Percentiles rank a stretch among this genome's conserved stretches.
These are phyloP conservation scores for Fringilla coelebs DNA, from an alignment of 2,797 vertebrate species.

Conservation along the genomic window DNA sequence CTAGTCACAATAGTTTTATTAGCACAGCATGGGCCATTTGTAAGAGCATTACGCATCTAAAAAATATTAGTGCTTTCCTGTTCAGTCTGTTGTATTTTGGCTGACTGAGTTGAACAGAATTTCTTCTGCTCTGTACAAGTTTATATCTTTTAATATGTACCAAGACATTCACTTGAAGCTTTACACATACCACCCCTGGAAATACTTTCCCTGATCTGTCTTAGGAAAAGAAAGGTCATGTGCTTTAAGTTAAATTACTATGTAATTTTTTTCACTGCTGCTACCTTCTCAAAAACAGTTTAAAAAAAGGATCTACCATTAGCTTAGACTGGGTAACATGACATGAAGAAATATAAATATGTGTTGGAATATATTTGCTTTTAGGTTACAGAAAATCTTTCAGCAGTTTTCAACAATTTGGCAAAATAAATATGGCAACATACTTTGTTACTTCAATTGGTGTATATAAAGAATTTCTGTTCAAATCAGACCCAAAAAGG, in stretches of 20 bases:
- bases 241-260: neutral
- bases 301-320: neutral
- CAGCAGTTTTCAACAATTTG: neutral
- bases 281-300: neutral
- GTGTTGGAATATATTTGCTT: neutral
- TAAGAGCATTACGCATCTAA: slow-evolving; percentile 70
- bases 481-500: neutral
- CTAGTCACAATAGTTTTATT: slow-evolving; percentile 79
- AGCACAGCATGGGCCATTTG: slow-evolving; percentile 76
- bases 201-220: neutral
- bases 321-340: neutral
- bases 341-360: neutral
- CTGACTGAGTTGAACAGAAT: slow-evolving; percentile 64
- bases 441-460: neutral
- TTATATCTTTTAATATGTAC: slow-evolving; percentile 36
- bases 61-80: slow-evolving; percentile 70
- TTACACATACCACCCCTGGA: neutral
- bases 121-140: slow-evolving; percentile 56
- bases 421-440: neutral
- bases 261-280: neutral
- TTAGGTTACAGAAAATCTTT: slow-evolving; percentile 1
- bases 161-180: neutral
- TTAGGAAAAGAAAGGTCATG: neutral
- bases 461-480: neutral
- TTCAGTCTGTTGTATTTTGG: slow-evolving; percentile 66